Conservation (phyloP, 2,797 vertebrate species). For the Hybognathus amarus region DNA sequence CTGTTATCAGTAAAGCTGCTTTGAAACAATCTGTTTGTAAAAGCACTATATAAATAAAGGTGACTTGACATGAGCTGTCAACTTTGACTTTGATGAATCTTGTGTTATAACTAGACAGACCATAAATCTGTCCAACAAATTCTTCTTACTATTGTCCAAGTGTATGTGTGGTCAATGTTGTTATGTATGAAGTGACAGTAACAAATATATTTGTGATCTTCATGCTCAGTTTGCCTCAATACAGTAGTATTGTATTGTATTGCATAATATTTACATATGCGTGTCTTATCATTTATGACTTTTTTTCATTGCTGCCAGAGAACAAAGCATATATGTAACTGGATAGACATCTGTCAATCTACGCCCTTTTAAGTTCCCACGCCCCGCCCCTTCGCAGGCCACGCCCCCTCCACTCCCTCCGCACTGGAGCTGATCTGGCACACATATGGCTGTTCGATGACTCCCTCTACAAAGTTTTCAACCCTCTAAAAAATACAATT, state of each 20-base stretch:
- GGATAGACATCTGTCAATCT: slow-evolving; percentile 47
- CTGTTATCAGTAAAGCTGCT: too few species aligned
- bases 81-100: background rate
- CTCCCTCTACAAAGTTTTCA: slow-evolving; percentile 56
- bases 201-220: background rate
- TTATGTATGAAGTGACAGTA: background rate
- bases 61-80: background rate
- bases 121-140: background rate
- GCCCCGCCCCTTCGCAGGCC: slow-evolving; percentile 54
- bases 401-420: slow-evolving; percentile 68
- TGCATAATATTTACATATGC: background rate
- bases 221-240: background rate
- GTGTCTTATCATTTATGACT: background rate
- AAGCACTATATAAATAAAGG: too few species aligned
- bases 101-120: background rate
- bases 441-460: slow-evolving; percentile 50
- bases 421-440: slow-evolving; percentile 47
- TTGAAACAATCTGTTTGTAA: too few species aligned
- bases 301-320: background rate
- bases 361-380: slow-evolving; percentile 43
- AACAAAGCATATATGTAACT: background rate
- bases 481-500: background rate
- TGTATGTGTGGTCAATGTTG: background rate
- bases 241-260: too few species aligned
- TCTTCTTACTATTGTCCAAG: background rate